Evolutionary conservation across 2,797 vertebrate species (phyloP), one percentile per base, ranked within the genome.

Genomic region (Sebastes hubbsi): DNA sequence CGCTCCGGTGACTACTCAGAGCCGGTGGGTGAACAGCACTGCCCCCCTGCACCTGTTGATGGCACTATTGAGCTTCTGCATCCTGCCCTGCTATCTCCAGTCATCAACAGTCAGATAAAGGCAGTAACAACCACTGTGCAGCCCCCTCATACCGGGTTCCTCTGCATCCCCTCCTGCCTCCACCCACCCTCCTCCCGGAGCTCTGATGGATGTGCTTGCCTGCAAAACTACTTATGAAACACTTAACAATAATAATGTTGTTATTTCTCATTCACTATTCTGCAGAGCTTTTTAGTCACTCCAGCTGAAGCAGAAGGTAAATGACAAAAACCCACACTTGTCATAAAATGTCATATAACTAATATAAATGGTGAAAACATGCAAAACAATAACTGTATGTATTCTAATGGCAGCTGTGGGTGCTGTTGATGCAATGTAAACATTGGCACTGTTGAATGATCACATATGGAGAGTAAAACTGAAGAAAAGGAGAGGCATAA

Each of bases 221-320:
- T 79, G 73, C 62, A 81, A 91, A 92, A 89, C 86, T 90, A 89
- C 91, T 93, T 90, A 93, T 86, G 87, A 92, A 92, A 91, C 88
- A 90, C 87, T 90, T 91, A 90, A 90, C 87, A 89, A 88, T 84
- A 88, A 92, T 88, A 90, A 92, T 88, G 83, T 90, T 83, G 82
- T 86, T 84, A 87, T 89, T 93, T 77, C 83, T 88, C 88, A 88
- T 87, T 85, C 87, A 63, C 74, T 64, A 79, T 84, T 80, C 88
- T 55, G 62, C 79, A n/a, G 68, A 85, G 82, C 65, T 68, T 73
- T 85, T 80, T 80, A 76, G 82, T 81, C 81, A 75, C 80, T 87
- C 62, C 34, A 73, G 84, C 63, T 58, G 72, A 78, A 66, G 88
- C 82, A 66, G 88, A 88, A 87, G 86, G 85, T 88, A 86, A 90